Evolutionary conservation across 2,113 vertebrate genomes (phyloP).

Genomic region (Falcunculus frontatus): DNA sequence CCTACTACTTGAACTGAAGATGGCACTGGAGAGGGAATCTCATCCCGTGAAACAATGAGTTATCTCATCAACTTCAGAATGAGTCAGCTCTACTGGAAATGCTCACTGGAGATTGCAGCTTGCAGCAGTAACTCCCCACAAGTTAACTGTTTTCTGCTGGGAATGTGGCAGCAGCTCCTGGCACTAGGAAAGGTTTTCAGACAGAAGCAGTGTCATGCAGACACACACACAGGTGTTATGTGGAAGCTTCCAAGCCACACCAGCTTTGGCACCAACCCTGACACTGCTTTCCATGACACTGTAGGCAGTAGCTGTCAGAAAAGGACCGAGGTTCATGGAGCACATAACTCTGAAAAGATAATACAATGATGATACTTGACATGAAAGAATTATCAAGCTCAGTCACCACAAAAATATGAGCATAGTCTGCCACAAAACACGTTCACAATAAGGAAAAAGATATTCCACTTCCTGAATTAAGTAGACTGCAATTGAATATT

Average conservation of each 20-base stretch:
- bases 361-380: neutral
- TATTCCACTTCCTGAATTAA: neutral
- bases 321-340: neutral
- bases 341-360: neutral
- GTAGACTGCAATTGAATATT: neutral
- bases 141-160: neutral
- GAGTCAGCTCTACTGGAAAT: neutral
- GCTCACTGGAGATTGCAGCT: neutral
- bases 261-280: neutral
- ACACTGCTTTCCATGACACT: neutral
- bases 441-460: neutral
- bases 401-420: neutral
- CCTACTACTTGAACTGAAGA: neutral
- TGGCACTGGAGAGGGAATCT: neutral
- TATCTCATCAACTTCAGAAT: neutral
- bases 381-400: neutral
- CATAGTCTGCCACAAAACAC: neutral
- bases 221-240: neutral
- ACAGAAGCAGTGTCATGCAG: neutral
- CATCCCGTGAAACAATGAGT: neutral
- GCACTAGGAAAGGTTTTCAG: neutral
- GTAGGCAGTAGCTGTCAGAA: neutral
- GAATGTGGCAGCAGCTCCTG: neutral
- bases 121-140: neutral
- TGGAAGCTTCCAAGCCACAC: neutral